Conservation (phyloP, 2,113 vertebrate genomes). For the Corythoichthys intestinalis region DNA sequence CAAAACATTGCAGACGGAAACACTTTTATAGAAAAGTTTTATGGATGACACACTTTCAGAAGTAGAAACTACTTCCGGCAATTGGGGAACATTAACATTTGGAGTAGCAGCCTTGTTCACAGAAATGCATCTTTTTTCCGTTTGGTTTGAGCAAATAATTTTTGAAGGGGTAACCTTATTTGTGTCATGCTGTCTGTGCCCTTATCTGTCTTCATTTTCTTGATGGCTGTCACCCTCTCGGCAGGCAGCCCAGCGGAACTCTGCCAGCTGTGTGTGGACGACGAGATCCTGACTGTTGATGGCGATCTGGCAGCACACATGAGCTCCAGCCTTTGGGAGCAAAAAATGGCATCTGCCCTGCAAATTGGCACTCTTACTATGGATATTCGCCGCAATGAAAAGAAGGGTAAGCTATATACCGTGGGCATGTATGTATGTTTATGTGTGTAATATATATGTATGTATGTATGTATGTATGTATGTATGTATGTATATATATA, state of each 20-base stretch:
- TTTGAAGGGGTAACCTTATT: not conserved
- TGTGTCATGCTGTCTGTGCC: not conserved
- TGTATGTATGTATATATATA: no score
- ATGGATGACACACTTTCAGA: not conserved
- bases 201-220: conserved; percentile 18
- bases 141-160: conserved; percentile 7
- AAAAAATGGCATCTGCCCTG: conserved; percentile 77
- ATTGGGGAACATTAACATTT: not conserved
- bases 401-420: conserved; percentile 76
- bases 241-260: conserved; percentile 86
- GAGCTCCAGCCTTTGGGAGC: conserved; percentile 82
- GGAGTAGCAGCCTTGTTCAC: conserved; percentile 8
- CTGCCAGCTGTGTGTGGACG: conserved; percentile 81
- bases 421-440: not conserved
- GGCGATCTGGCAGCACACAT: conserved; percentile 76
- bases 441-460: no score
- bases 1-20: not conserved
- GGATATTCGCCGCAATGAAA: conserved; percentile 87
- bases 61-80: not conserved
- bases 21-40: not conserved
- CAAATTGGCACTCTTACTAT: conserved; percentile 84
- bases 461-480: no score
- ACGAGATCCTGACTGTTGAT: conserved; percentile 85
- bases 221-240: not conserved
- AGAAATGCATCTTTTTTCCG: conserved; percentile 6